phyloP scores from a whole-genome alignment of 2,888 invertebrate species.

The Dolichopus griseipennis region DNA sequence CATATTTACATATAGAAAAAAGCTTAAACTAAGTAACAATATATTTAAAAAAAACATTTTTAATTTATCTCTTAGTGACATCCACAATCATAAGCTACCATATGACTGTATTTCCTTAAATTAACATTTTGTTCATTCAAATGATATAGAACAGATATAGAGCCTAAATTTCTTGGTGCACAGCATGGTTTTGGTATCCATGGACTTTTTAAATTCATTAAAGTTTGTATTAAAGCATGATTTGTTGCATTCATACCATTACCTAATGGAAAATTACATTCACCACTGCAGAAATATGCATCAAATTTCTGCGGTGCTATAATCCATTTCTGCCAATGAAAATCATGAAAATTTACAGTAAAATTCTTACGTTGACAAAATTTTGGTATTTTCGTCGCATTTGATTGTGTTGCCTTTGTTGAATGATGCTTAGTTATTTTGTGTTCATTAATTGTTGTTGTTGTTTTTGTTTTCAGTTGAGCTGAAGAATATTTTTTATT shows the following conservation, averaged over 20 bases:
- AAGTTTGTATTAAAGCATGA: slow-evolving; percentile 89
- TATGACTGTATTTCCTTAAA: slow-evolving; percentile 86
- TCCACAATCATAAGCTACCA: slow-evolving; percentile 94
- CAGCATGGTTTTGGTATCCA: slow-evolving; percentile 85
- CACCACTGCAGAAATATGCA: slow-evolving; percentile 87
- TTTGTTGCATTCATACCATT: slow-evolving; percentile 92
- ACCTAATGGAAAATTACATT: slow-evolving; percentile 85
- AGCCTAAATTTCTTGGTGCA: slow-evolving; percentile 77
- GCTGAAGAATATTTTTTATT: neutral
- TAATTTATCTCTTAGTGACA: slow-evolving; percentile 59
- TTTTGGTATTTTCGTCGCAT: slow-evolving; percentile 47
- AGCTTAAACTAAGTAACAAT: too few relatives aligned
- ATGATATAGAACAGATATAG: slow-evolving; percentile 83
- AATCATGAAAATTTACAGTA: slow-evolving; percentile 82
- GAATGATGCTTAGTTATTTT: too few relatives aligned
- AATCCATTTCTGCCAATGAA: slow-evolving; percentile 89
- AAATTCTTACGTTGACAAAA: slow-evolving; percentile 80
- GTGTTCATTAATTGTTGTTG: too few relatives aligned
- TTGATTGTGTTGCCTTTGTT: slow-evolving; percentile 1
- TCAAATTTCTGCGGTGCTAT: slow-evolving; percentile 92
- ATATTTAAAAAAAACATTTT: too few relatives aligned
- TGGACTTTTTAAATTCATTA: slow-evolving; percentile 76
- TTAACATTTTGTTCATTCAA: slow-evolving; percentile 84
- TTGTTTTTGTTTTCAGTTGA: too few relatives aligned
- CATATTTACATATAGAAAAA: too few relatives aligned